phyloP scores from a whole-genome alignment of 1,140 invertebrate genomes.

The Drosophila santomea region DNA sequence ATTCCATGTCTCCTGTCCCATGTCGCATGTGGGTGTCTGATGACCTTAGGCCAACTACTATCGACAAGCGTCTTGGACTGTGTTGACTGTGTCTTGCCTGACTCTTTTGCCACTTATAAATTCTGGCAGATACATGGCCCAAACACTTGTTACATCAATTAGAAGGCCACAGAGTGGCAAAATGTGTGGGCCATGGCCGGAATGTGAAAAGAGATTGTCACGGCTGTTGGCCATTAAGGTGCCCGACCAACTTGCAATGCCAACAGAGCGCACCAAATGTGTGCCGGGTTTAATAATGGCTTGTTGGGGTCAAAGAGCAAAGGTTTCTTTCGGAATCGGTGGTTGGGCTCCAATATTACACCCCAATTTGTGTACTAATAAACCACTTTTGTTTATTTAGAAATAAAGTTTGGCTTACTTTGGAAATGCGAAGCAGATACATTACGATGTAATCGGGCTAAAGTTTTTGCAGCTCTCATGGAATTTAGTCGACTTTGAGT shows the following conservation, averaged over 20 bases:
- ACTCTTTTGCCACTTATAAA: constrained; percentile 80
- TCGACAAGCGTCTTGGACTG: constrained; percentile 77
- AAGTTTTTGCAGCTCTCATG: not conserved
- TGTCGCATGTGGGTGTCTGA: constrained; percentile 26
- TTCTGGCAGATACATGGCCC: constrained; percentile 80
- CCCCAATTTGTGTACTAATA: not conserved
- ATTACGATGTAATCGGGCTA: not conserved
- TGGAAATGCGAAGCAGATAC: not conserved
- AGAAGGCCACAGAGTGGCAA: constrained; percentile 72
- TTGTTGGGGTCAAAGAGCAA: constrained; percentile 17
- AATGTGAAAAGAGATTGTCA: constrained; percentile 68
- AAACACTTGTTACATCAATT: constrained; percentile 84
- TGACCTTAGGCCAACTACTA: constrained; percentile 75
- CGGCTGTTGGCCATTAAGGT: constrained; percentile 55
- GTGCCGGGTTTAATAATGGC: constrained; percentile 54
- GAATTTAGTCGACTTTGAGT: not conserved
- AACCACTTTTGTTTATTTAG: not conserved
- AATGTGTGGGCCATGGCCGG: constrained; percentile 42
- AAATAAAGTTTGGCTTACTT: not conserved
- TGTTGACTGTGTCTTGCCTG: constrained; percentile 54
- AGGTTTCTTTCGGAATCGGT: not conserved
- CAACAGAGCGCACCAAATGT: constrained; percentile 32
- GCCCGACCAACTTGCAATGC: constrained; percentile 50
- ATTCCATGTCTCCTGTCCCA: not conserved
- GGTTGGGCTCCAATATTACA: not conserved